A percentile compares a stretch with the other conserved stretches of the same genome.
These are phyloP conservation scores for Tipula vernalis DNA, from an alignment of 2,888 invertebrate genomes.

Conservation along the genomic window DNA sequence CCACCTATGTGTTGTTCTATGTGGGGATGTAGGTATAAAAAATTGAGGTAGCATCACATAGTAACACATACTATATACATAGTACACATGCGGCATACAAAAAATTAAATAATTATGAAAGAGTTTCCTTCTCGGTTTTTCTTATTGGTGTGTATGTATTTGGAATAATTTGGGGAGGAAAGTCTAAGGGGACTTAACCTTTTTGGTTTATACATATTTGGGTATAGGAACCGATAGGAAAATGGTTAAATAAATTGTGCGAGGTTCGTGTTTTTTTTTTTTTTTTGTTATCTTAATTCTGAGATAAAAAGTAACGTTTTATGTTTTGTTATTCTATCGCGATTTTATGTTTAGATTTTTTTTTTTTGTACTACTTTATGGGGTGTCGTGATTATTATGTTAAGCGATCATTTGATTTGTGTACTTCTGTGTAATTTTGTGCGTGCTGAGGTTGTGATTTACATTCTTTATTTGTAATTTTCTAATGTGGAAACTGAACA, in stretches of 20 bases:
- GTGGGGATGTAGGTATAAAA: not conserved
- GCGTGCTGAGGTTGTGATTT: not conserved
- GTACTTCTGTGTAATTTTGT: not conserved
- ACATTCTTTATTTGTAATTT: not conserved
- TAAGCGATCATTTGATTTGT: not conserved
- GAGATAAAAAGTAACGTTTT: not conserved
- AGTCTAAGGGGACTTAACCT: not conserved
- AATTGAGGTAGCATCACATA: not conserved
- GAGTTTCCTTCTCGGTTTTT: not conserved
- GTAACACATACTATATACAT: not conserved
- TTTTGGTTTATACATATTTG: not conserved
- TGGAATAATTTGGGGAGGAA: not conserved
- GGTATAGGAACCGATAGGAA: not conserved
- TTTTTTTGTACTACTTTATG: not conserved
- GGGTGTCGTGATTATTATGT: conserved; percentile 4
- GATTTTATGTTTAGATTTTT: not conserved
- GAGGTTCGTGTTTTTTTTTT: not conserved
- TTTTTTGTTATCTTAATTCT: not conserved
- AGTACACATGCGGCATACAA: not conserved
- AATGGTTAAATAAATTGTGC: not conserved
- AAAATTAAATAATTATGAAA: not conserved
- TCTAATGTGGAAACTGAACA: no score
- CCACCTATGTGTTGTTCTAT: not conserved
- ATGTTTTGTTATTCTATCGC: conserved; percentile 4
- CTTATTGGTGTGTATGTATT: not conserved